Percentiles rank a stretch among this genome's conserved stretches.
Evolutionary conservation across 2,797 vertebrate genomes (phyloP).

Genomic region (Cirrhinus molitorella): DNA sequence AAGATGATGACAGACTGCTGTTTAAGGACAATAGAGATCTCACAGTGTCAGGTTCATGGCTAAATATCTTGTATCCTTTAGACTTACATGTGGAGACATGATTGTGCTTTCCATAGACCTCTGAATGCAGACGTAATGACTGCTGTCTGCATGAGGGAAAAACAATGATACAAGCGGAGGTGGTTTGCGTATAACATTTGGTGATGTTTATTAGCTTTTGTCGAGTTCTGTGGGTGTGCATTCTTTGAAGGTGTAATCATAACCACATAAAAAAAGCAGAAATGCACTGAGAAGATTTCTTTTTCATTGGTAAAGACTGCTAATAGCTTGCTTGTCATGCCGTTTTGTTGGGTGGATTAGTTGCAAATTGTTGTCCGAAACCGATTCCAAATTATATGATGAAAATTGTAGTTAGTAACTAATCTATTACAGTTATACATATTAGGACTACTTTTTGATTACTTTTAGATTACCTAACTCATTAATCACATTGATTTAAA

Average conservation of each 20-base stretch:
- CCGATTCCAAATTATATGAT: background rate
- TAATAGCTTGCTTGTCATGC: background rate
- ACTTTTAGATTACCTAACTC: background rate
- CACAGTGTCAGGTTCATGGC: background rate
- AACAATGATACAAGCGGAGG: background rate
- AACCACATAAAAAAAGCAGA: background rate
- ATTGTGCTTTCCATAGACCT: background rate
- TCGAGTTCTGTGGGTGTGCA: background rate
- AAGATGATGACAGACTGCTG: background rate
- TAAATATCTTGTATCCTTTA: conserved; percentile 3
- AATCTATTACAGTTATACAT: background rate
- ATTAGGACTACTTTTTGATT: background rate
- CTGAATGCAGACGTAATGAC: background rate
- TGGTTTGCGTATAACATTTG: background rate
- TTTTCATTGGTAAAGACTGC: background rate
- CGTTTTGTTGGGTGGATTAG: background rate
- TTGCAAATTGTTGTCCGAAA: background rate
- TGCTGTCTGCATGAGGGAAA: background rate
- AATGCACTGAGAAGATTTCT: background rate
- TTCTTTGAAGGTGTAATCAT: background rate
- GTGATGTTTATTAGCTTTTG: background rate
- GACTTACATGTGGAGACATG: background rate
- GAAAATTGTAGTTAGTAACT: background rate
- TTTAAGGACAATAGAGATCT: conserved; percentile 7
- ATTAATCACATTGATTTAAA: background rate